Conservation (phyloP, 2,797 vertebrate genomes). For the Salarias fasciatus region DNA sequence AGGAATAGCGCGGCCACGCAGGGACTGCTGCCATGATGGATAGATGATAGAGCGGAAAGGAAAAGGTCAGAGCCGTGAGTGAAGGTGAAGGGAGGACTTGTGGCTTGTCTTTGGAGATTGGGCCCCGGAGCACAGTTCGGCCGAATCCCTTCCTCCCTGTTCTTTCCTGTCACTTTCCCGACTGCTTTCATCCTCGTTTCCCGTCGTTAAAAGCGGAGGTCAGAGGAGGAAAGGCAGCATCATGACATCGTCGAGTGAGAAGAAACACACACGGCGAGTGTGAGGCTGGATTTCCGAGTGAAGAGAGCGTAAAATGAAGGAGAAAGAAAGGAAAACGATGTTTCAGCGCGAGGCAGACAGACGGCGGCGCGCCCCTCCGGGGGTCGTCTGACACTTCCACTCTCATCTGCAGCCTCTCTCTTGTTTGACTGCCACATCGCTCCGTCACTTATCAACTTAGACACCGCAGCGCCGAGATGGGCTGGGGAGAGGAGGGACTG, state of each 20-base stretch:
- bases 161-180: constrained; percentile 3
- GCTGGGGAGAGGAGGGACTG: constrained; percentile 4
- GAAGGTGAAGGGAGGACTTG: constrained; percentile 64
- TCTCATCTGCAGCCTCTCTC: constrained; percentile 54
- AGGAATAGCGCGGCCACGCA: constrained; percentile 51
- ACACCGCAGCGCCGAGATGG: constrained; percentile 14
- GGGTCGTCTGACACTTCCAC: constrained; percentile 59
- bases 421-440: constrained; percentile 42
- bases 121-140: constrained; percentile 54
- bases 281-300: constrained; percentile 23
- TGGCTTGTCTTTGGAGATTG: constrained; percentile 75
- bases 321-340: constrained; percentile 30
- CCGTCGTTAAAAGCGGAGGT: constrained; percentile 22
- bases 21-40: constrained; percentile 67
- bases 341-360: constrained; percentile 18
- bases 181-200: constrained; percentile 3
- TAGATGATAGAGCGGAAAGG: constrained; percentile 67
- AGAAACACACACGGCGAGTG: neutral
- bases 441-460: constrained; percentile 62
- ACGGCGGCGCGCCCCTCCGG: constrained; percentile 39
- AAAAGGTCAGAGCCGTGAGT: constrained; percentile 78
- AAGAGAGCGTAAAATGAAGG: constrained; percentile 21
- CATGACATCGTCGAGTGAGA: constrained; percentile 10
- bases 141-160: neutral
- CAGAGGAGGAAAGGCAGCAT: constrained; percentile 11